Evolutionary conservation across 2,113 vertebrate species (phyloP), one percentile per base, ranked within the genome.

Genomic region (Bombycilla garrulus): DNA sequence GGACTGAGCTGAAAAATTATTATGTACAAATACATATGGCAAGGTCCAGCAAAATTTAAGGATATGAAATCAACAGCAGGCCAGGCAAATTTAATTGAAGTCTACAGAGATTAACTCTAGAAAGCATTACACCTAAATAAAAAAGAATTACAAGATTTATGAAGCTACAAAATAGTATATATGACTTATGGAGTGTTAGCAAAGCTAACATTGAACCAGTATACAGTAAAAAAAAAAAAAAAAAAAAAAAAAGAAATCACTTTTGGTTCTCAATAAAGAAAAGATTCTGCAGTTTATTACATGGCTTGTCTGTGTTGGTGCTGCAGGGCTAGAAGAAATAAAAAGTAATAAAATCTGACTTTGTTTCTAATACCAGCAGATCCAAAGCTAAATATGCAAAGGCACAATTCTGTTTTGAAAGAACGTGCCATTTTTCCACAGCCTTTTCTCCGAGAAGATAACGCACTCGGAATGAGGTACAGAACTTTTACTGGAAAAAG

Each of bases 311-410:
- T 96, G n/a, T 81, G 69, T 76, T 70, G 64, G 71, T 92, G 92
- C 94, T 96, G 90, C 92, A 94, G 94, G 94, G 95, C 85, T 92
- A 73, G 78, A 62, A 86, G 74, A 76, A 92, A 90, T 48, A 88
- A 84, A 90, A 94, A 95, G 92, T 77, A 93, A 95, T 94, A 96
- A 96, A 97, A 94, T 78, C 56, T 0, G 90, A 90, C 93, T 96
- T 96, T 95, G 72, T 56, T 60, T 83, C 44, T 96, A 94, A 95
- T 94, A 83, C 76, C 92, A 92, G 67, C 80, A 76, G 76, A 96
- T 92, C 82, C 92, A 74, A 81, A 70, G 56, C 90, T 93, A 92
- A 95, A 74, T 86, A 95, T 74, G 76, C 60, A 78, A 81, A 71
- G 40, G 51, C 22, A 0, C 22, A 60, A 31, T 56, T 78, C 48